Evolutionary conservation across 2,113 vertebrate genomes (phyloP).

Genomic region (Phalacrocorax brasilianus): DNA sequence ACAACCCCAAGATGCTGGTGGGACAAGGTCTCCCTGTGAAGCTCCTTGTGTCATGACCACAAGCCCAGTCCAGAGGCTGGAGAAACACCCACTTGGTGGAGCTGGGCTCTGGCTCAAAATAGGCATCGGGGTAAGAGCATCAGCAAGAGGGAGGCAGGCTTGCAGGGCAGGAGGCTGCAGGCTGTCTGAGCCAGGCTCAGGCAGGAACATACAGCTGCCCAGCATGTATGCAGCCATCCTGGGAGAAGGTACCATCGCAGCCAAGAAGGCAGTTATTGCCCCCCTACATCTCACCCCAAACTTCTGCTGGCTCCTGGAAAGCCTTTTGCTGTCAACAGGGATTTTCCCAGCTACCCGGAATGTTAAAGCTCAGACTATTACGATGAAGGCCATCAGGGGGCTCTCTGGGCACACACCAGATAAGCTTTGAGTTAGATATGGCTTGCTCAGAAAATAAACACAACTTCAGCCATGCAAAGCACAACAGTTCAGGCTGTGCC

Average conservation of each 20-base stretch:
- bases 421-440: background rate
- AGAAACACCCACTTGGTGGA: background rate
- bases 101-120: background rate
- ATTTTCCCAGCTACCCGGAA: background rate
- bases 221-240: accelerated
- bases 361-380: background rate
- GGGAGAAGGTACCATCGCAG: background rate
- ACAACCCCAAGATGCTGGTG: background rate
- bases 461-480: background rate
- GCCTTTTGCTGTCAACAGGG: background rate
- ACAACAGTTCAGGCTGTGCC: background rate
- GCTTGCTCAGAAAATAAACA: conserved; percentile 26
- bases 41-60: background rate
- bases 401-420: conserved; percentile 4
- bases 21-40: accelerated
- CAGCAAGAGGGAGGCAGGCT: background rate
- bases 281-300: background rate
- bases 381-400: conserved; percentile 42
- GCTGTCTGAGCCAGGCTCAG: background rate
- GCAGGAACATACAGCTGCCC: background rate
- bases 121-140: background rate
- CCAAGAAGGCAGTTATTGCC: background rate
- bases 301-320: background rate
- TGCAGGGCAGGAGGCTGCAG: background rate
- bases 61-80: background rate